A percentile compares a stretch with the other conserved stretches of the same genome.
phyloP scores from a whole-genome alignment of 2,888 invertebrate species.

The Cyclophora punctaria region DNA sequence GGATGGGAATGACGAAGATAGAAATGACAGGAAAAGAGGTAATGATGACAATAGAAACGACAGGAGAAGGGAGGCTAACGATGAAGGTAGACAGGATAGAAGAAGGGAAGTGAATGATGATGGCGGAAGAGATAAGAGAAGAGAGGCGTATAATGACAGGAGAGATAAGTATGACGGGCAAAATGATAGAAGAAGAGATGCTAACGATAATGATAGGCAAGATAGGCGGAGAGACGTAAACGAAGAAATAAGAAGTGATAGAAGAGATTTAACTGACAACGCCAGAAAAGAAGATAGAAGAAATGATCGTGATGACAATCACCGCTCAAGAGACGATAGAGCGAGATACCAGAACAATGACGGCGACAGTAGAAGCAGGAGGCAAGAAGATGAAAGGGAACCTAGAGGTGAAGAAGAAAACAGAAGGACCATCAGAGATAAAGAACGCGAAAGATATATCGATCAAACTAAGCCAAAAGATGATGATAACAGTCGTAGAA shows the following conservation, averaged over 20 bases:
- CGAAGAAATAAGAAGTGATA: constrained; percentile 13
- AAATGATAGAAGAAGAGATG: neutral
- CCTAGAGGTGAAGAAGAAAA: too few relatives aligned
- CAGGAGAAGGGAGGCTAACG: too few relatives aligned
- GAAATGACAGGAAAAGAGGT: constrained; percentile 1
- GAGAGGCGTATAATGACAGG: constrained; percentile 3
- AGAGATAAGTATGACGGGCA: constrained; percentile 6
- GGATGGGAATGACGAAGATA: constrained; percentile 3
- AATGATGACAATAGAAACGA: constrained; percentile 6
- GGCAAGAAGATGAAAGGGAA: neutral
- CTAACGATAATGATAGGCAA: neutral
- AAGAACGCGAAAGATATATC: constrained; percentile 8
- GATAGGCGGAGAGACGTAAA: constrained; percentile 9
- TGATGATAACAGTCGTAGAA: constrained; percentile 17
- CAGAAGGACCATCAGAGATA: constrained; percentile 2
- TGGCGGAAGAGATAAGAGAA: neutral
- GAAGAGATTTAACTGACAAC: constrained; percentile 5
- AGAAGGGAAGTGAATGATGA: too few relatives aligned
- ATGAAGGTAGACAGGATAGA: too few relatives aligned
- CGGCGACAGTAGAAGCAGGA: too few relatives aligned
- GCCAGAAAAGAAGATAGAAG: too few relatives aligned
- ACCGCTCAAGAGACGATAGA: too few relatives aligned
- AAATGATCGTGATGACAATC: too few relatives aligned
- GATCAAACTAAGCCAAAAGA: constrained; percentile 8
- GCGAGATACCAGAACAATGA: too few relatives aligned